Conservation (phyloP, 2,113 vertebrate species). For the Albula goreensis region DNA sequence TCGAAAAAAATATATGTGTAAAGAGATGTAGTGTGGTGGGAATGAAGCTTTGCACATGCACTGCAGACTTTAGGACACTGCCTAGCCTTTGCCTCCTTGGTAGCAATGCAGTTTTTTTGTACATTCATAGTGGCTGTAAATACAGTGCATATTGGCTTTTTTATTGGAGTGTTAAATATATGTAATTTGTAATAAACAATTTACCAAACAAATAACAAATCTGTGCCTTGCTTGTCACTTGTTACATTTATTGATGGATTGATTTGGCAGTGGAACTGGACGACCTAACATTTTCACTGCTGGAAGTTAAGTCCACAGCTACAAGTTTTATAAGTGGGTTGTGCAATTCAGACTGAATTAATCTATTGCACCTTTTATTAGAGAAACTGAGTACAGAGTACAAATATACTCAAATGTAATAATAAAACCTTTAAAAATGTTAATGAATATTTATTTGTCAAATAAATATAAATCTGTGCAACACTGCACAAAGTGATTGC, state of each 20-base stretch:
- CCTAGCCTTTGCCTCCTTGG: background rate
- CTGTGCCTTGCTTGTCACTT: background rate
- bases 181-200: conserved; percentile 45
- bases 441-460: too few species aligned
- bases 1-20: conserved; percentile 34
- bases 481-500: too few species aligned
- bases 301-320: too few species aligned
- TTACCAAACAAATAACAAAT: conserved; percentile 17
- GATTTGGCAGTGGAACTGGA: too few species aligned
- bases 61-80: background rate
- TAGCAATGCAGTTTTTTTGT: conserved; percentile 64
- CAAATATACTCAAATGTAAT: too few species aligned
- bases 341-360: too few species aligned
- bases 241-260: background rate
- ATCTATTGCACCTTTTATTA: too few species aligned
- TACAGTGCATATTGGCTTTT: conserved; percentile 33
- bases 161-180: conserved; percentile 32
- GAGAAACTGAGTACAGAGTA: too few species aligned
- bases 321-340: too few species aligned
- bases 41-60: background rate
- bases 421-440: too few species aligned
- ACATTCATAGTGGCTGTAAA: conserved; percentile 51
- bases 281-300: too few species aligned
- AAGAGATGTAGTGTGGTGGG: conserved; percentile 18
- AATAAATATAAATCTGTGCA: too few species aligned